Evolutionary conservation across 2,888 invertebrate species (phyloP).

Genomic region (Bellardia bayeri): DNA sequence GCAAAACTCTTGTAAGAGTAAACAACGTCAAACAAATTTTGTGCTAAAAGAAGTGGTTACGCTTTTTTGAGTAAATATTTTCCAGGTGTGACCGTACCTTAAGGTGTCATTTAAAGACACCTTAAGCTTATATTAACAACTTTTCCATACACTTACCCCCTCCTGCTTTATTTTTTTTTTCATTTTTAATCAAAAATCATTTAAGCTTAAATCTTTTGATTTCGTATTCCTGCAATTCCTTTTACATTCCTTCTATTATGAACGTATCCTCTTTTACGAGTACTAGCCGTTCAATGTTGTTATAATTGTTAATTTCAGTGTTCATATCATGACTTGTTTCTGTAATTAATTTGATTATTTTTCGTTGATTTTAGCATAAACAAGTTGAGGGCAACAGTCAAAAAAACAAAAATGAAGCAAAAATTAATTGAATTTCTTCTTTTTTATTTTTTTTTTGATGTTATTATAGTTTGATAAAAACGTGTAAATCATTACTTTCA

Average conservation of each 20-base stretch:
- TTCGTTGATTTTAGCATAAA: slow-evolving; percentile 83
- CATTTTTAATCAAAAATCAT: slow-evolving; percentile 41
- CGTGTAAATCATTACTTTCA: slow-evolving; percentile 70
- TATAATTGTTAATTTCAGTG: slow-evolving; percentile 5
- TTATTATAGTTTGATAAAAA: slow-evolving; percentile 46
- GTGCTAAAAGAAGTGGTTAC: too few species aligned
- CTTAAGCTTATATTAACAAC: slow-evolving; percentile 20
- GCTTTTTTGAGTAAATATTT: too few species aligned
- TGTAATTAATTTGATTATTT: slow-evolving; percentile 84
- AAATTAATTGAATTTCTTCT: slow-evolving; percentile 70
- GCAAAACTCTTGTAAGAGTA: too few species aligned
- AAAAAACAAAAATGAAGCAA: slow-evolving; percentile 31
- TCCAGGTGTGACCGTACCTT: too few species aligned
- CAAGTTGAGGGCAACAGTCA: slow-evolving; percentile 68
- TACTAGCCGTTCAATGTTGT: not conserved
- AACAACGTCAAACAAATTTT: too few species aligned
- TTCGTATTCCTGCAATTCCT: slow-evolving; percentile 5
- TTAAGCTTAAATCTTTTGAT: slow-evolving; percentile 44
- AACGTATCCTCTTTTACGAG: not conserved
- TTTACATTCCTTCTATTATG: not conserved
- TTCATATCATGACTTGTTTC: slow-evolving; percentile 72
- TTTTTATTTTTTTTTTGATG: not conserved
- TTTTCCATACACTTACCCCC: not conserved
- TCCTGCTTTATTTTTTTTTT: not conserved
- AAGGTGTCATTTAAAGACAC: not conserved